Evolutionary conservation across 2,888 invertebrate species (phyloP), one percentile per base, ranked within the genome.

Genomic region (Caradrina clavipalpis): DNA sequence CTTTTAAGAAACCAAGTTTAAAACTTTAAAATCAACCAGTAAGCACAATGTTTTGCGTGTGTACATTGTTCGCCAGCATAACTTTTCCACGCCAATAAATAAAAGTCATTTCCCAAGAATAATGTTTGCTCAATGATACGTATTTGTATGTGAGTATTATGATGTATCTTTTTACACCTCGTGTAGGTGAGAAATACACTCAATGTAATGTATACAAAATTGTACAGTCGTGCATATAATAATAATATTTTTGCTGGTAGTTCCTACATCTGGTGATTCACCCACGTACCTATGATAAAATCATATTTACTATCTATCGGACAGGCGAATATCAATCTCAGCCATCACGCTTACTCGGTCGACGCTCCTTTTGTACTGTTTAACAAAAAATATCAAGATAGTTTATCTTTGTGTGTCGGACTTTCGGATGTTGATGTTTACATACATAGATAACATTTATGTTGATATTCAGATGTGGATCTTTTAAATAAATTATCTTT

Each of bases 231-330:
- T 42, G 10, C 15, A 19, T 49, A 10, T 1, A 4, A 3, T 51
- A 45, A 50, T 17, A 21, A 15, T 21, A 58, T 50, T 5, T 69
- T 11, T 50, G 10, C 13, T 58, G 2, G 10, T 4, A n/a, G 6
- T 72, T 51, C n/a, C 17, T 19, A 53, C 42, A 45, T 6, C 45
- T 45, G 49, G 42, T 65, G 22, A 59, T 50, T 61, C 57, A 55
- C 21, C 19, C 35, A 50, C 39, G 50, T 64, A 39, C 2, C 13
- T 26, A 42, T 21, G 49, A 61, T 71, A 53, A 54, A 65, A 50
- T 65, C 0, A 60, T 54, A 57, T 75, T 65, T 58, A 35, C 17
- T 76, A 61, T 31, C 17, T 76, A 61, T 31, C 45, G 66, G 72
- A 58, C 57, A 76, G 19, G 17, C 22, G 39, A 19, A 72, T 50